Evolutionary conservation across 2,797 vertebrate genomes (phyloP), one percentile per base, ranked within the genome.

Genomic region (Intellagama lesueurii): DNA sequence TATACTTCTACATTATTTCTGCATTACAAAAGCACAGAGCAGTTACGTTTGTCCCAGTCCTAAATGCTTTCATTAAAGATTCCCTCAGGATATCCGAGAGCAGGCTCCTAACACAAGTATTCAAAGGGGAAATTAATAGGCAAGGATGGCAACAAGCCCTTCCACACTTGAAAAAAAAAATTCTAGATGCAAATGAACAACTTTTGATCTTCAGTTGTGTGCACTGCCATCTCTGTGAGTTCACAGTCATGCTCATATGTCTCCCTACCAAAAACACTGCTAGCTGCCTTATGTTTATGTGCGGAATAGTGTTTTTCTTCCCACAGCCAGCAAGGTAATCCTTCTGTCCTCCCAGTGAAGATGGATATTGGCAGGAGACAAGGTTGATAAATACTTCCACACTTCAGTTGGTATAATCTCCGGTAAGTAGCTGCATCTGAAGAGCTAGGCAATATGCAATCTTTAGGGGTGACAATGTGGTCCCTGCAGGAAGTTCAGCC

Each of bases 161-260:
- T 90, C 86, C 88, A 56, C 9, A 56, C 4, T 91, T 40, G 40
- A 56, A 56, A 56, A 56, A 93, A 90, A 93, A 94, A 90, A 92
- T 93, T 90, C 84, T 87, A 92, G 92, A 89, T 92, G 90, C 88
- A 94, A 94, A 89, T 89, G 93, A 87, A 91, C 91, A 92, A 0
- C 66, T 92, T 82, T 81, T 73, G 68, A 49, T 49, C 40, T 22
- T 35, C 16, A 64, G 35, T 35, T 75, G 70, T 49, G 30, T 87
- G 76, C 70, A 47, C 77, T 76, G 69, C 90, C 24, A 32, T 86
- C 83, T 91, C 85, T 93, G 80, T 86, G 89, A 91, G 94, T 90
- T 87, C 90, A 90, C 92, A 91, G 83, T 92, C 89, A 75, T 12
- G 64, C 70, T 47, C 77, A 81, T 81, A 85, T 78, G 78, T 93